Base-by-base conservation (phyloP, 23 tunicate genomes). In the Trididemnum nubilum region DNA sequence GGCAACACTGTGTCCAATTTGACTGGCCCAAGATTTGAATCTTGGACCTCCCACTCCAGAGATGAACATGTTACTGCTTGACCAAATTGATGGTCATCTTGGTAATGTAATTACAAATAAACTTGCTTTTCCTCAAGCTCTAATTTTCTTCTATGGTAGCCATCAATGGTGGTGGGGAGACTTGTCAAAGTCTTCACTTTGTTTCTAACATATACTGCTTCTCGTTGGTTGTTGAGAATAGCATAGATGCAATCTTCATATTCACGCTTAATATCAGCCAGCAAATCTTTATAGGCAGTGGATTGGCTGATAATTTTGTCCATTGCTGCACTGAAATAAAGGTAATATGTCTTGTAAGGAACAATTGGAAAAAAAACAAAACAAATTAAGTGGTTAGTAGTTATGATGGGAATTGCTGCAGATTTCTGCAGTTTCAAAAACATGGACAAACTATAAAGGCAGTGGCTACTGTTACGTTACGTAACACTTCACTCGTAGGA, bases 261-360 rank as follows among this genome's bases (percentile, higher is more conserved):
- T 38, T 93, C 98, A 33, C 93, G 71, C 64, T 93, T 93, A 9
- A 88, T 87, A 77, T 93, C 98, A 0, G 93, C 79, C 27, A 93
- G 49, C 18, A 93, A 73, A 73, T 87, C 98, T 52, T 87, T 87
- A 83, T 93, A 93, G 2, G 81, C 89, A 33, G 98, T 80, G 58
- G 89, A 85, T 34, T 87, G 37, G 33, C 80, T 36, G 33, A 93
- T 81, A 5, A 93, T 35, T 63, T 67, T 36, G 36, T 90, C 80
- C 54, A 93, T 83, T 32, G 93, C 98, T 19, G 84, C 77, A 52
- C 97, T 92, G 88, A 21, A 71, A 72, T 1, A 64, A 35, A 65
- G 25, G 9, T 29, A 4, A 5, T 32, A 70, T 29, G 9, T 64
- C 71, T 15, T 64, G 25, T 18, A 7, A 21, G 71, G 58, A 15